Base-by-base conservation (phyloP, 2,113 vertebrate genomes). In the Grallaria varia region DNA sequence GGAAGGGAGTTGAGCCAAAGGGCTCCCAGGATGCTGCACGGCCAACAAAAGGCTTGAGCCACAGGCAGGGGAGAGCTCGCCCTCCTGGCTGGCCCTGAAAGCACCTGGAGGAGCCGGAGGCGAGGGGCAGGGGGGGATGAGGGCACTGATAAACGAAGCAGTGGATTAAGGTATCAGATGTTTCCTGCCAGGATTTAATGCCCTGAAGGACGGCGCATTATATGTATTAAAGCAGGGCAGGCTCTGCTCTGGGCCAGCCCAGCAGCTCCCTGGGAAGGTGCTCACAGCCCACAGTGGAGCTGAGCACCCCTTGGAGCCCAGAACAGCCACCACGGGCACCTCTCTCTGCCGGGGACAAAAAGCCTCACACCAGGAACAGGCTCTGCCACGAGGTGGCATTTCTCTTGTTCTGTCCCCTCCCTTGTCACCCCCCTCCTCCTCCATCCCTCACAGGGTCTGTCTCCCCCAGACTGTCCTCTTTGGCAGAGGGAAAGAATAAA, bases 201-300 rank as follows among this genome's bases (percentile, higher is more conserved):
- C 85, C 76, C 23, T 4, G 15, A 7, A 66, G 79, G 25, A 6
- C 6, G 2, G 44, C 0, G 62, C 62, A 3, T n/a, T 31, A 1
- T 4, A 6, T 0, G 56, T 37, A 1, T 18, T 27, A 4, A 49
- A 33, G 18, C 12, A 0, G 16, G 45, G 12, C 21, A 1, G 45
- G 25, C 53, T 33, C 81, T 4, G 35, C 68, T 27, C 68, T 12
- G 1, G 8, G 56, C 45, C 10, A 4, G 71, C 59, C 49, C 2
- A 4, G 39, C 8, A 2, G 49, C 20, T 14, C 39, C 75, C 35
- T 0, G 18, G 15, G 13, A 6, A 80, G 52, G 42, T 17, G 60
- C 37, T 8, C 2, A 0, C 40, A 9, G 3, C 18, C 1, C 31
- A 6, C 1, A 1, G 71, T 31, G 7, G 16, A 13, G 67, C 42